These are phyloP conservation scores for Phrynosoma blainvillii DNA, from an alignment of 2,113 vertebrate genomes.

Conservation along the genomic window DNA sequence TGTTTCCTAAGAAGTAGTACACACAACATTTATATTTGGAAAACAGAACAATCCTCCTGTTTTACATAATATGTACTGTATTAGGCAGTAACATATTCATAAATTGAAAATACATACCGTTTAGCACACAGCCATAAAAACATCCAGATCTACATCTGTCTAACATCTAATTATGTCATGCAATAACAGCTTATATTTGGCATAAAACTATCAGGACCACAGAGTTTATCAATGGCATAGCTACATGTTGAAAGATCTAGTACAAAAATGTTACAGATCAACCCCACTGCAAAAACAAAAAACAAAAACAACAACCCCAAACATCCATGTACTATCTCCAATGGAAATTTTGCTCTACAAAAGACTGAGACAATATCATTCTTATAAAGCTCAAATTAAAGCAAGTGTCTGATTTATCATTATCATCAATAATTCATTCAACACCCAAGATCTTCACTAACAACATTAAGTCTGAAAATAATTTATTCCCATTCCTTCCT, in stretches of 20 bases:
- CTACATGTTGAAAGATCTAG: conserved; percentile 53
- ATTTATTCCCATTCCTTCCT: conserved; percentile 41
- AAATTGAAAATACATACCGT: conserved; percentile 60
- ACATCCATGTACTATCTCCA: conserved; percentile 49
- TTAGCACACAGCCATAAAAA: conserved; percentile 39
- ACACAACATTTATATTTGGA: conserved; percentile 11
- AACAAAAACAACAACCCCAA: conserved; percentile 55
- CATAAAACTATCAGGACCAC: background rate
- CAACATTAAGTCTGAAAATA: conserved; percentile 51
- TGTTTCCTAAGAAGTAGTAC: conserved; percentile 3
- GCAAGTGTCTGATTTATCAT: conserved; percentile 44
- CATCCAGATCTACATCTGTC: conserved; percentile 1
- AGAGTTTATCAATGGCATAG: conserved; percentile 62
- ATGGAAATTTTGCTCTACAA: conserved; percentile 56
- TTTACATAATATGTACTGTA: background rate
- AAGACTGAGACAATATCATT: conserved; percentile 51
- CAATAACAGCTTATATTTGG: conserved; percentile 20
- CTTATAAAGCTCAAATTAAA: conserved; percentile 54
- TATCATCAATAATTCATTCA: conserved; percentile 40
- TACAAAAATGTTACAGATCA: conserved; percentile 63
- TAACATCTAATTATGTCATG: conserved; percentile 59
- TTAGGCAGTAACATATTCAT: conserved; percentile 31
- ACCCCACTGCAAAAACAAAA: too few relatives aligned
- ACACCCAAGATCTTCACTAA: conserved; percentile 40
- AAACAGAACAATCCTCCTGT: background rate